Base-by-base conservation (phyloP, 53 echinoderm and acorn worm species). In the Astropecten irregularis region DNA sequence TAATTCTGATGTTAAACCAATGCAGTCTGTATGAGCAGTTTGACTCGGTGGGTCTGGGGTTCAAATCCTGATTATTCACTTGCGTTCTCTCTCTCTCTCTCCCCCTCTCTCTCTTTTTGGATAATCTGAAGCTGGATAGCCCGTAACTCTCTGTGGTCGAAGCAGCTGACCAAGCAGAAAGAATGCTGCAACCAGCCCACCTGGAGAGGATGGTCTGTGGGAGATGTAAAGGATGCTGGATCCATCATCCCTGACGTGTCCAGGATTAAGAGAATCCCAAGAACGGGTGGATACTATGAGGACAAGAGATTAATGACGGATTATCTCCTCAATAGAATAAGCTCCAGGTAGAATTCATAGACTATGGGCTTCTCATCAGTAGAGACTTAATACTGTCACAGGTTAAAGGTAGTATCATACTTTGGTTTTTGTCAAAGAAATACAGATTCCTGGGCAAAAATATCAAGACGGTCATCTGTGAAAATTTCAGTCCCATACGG, bases 161-260 rank as follows among this genome's bases (percentile, higher is more conserved):
- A 70, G 53, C 73, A 82, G 57, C 86, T 92, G 0, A 22, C 72
- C 63, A 68, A 86, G 13, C 71, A 84, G 37, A 39, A 42, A 21
- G 81, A 57, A 15, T 95, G 95, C 50, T 92, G 92, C 66, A 36
- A 65, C 13, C 39, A 65, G 8, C 90, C 90, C 15, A 90, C 92
- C 27, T 95, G 95, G 95, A 82, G 90, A 52, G 95, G 77, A 3
- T 95, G 95, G 95, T 64, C 89, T 33, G 42, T 64, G 40, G 67
- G 58, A 20, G 77, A 61, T 9, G 9, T 57, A 9, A 37, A 32
- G 9, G 52, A 71, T 1, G 81, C 58, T 6, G 85, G 73, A 10
- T 25, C 77, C 8, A 53, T 93, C 33, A 85, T 91, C 36, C 96
- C 96, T 9, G 96, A 96, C 39, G 87, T 96, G 67, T 96, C 96